Percentiles rank a stretch among this genome's conserved stretches.
Evolutionary conservation across 2,113 vertebrate genomes (phyloP).

Genomic region (Coptodon rendalli): DNA sequence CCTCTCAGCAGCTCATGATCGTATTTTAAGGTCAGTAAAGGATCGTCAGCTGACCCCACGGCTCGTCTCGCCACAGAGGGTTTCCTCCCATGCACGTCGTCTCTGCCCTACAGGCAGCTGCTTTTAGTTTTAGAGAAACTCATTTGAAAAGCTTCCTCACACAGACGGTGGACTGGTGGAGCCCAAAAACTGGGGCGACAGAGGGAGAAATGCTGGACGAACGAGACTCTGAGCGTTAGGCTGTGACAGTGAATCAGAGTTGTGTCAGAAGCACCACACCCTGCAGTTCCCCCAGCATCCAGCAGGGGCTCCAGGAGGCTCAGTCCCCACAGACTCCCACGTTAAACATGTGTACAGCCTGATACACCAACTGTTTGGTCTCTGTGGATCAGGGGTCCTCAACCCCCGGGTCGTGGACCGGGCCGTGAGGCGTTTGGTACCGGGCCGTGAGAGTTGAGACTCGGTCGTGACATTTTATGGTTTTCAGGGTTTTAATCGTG

Average conservation of each 20-base stretch:
- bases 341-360: background rate
- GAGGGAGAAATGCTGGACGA: background rate
- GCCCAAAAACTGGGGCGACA: background rate
- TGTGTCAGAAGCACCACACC: background rate
- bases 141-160: background rate
- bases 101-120: background rate
- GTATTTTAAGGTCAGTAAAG: background rate
- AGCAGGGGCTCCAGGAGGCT: background rate
- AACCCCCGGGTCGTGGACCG: background rate
- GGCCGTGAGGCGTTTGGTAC: too few species aligned
- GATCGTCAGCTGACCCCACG: background rate
- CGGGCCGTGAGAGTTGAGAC: background rate
- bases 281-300: background rate
- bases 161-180: background rate
- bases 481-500: fast-evolving
- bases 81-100: background rate
- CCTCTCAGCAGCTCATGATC: background rate
- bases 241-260: background rate
- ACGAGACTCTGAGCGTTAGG: background rate
- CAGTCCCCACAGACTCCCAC: background rate
- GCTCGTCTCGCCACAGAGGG: background rate
- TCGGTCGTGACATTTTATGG: background rate
- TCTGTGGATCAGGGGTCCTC: fast-evolving
- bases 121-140: background rate
- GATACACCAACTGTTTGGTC: fast-evolving